Conservation (phyloP, 2,113 vertebrate genomes). For the Gambusia affinis region DNA sequence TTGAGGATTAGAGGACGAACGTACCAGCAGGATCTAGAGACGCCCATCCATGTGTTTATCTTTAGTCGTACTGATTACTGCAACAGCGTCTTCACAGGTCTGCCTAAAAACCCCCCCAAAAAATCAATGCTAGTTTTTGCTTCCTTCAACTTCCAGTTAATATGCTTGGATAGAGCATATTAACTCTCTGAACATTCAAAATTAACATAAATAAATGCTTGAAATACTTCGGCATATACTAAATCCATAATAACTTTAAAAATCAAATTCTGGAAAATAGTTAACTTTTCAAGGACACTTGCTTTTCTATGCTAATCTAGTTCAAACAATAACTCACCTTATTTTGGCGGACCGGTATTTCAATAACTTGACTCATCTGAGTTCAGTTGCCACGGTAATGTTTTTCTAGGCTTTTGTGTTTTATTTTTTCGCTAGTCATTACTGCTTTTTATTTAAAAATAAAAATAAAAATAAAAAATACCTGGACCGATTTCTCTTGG, state of each 20-base stretch:
- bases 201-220: no score
- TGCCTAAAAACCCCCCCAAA: no score
- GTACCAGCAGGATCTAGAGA: no score
- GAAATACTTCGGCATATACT: background rate
- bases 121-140: no score
- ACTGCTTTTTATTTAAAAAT: background rate
- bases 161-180: background rate
- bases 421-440: background rate
- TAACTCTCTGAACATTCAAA: background rate
- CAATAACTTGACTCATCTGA: background rate
- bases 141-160: background rate
- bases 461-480: background rate
- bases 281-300: background rate
- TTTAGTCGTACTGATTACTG: no score
- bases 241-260: background rate
- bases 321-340: background rate
- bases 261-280: background rate
- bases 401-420: constrained; percentile 4
- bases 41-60: no score
- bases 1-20: no score
- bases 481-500: background rate
- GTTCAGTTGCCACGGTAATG: constrained; percentile 4
- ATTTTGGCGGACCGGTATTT: background rate
- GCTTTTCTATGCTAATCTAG: background rate
- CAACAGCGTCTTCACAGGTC: no score